Conservation (phyloP, 2,113 vertebrate genomes). For the Cinclus cinclus region DNA sequence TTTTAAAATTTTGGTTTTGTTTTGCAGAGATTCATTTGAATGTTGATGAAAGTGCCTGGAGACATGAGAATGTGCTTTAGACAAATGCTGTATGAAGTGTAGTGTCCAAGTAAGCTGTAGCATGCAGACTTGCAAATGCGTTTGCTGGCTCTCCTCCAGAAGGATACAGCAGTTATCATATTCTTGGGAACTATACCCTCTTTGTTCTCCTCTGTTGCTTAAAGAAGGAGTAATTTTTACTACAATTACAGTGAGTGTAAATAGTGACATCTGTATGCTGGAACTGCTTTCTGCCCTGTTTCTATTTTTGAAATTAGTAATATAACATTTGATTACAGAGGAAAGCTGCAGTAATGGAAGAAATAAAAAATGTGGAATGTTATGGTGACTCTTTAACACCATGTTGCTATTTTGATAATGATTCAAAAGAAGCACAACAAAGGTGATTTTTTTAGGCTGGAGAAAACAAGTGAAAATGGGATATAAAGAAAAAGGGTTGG, state of each 20-base stretch:
- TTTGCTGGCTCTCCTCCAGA: slow-evolving; percentile 22
- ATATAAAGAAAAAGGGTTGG: not conserved
- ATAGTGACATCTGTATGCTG: not conserved
- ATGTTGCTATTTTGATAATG: not conserved
- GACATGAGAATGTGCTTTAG: not conserved
- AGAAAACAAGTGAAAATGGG: not conserved
- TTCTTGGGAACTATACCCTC: not conserved
- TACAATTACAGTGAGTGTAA: not conserved
- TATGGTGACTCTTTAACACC: not conserved
- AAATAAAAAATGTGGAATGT: not conserved
- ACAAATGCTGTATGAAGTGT: not conserved
- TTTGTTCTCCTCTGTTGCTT: not conserved
- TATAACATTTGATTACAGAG: not conserved
- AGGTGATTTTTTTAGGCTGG: not conserved
- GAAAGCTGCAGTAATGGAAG: not conserved
- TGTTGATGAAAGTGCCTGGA: slow-evolving; percentile 15
- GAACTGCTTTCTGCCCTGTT: not conserved
- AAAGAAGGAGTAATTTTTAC: not conserved
- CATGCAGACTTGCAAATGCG: slow-evolving; percentile 27
- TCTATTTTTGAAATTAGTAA: not conserved
- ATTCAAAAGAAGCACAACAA: not conserved
- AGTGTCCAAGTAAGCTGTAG: not conserved
- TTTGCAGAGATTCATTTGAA: not conserved
- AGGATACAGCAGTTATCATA: slow-evolving; percentile 3
- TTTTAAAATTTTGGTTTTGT: not conserved